Evolutionary conservation across 2,113 vertebrate species (phyloP).

Genomic region (Tragelaphus imberbis): DNA sequence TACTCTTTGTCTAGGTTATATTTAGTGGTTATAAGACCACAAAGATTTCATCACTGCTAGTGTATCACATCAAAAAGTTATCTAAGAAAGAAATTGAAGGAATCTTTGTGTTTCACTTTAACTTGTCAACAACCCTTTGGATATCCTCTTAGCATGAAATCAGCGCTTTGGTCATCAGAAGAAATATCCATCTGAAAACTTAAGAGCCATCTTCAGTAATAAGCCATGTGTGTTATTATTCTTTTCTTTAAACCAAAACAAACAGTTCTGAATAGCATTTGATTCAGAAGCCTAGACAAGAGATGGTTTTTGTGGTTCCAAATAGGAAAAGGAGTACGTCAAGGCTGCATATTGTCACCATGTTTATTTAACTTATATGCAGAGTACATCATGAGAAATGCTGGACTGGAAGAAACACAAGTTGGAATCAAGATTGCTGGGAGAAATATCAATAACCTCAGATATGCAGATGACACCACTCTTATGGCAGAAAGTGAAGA

Average conservation of each 20-base stretch:
- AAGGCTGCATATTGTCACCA: too few species aligned
- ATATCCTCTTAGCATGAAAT: background rate
- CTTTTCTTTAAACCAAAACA: background rate
- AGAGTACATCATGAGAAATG: too few species aligned
- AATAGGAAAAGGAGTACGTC: too few species aligned
- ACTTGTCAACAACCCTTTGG: slow-evolving; percentile 39
- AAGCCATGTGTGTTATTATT: background rate
- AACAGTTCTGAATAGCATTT: background rate
- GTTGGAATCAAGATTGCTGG: too few species aligned
- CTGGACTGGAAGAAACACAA: too few species aligned
- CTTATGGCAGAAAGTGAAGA: too few species aligned
- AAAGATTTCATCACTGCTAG: background rate
- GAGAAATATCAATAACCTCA: too few species aligned
- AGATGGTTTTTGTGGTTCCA: background rate
- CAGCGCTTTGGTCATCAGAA: background rate
- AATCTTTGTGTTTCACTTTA: slow-evolving; percentile 38
- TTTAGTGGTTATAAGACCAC: slow-evolving; percentile 39
- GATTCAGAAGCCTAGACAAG: background rate
- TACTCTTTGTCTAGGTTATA: slow-evolving; percentile 39
- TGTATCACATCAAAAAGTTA: background rate
- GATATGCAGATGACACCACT: too few species aligned
- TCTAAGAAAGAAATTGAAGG: slow-evolving; percentile 48
- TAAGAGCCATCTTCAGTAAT: background rate
- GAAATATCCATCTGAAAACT: slow-evolving; percentile 2
- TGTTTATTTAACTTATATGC: too few species aligned